Evolutionary conservation across 2,113 vertebrate species (phyloP).

Genomic region (Vulpes vulpes): DNA sequence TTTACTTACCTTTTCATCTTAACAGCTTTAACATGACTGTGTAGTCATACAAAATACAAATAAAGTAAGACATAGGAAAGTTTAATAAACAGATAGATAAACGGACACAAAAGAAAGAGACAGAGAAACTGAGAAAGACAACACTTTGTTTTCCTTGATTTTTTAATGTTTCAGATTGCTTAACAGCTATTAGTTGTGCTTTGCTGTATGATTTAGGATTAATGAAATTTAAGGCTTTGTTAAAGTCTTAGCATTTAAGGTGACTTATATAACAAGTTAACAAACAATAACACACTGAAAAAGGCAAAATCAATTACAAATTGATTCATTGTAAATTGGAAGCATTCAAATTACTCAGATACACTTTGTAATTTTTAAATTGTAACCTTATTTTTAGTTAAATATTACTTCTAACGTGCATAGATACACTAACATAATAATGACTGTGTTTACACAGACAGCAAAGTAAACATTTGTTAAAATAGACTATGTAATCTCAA

Average conservation of each 20-base stretch:
- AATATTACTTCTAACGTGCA: constrained; percentile 69
- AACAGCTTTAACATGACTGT: constrained; percentile 73
- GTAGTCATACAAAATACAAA: constrained; percentile 76
- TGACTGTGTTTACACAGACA: constrained; percentile 72
- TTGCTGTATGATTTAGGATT: constrained; percentile 59
- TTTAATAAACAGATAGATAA: constrained; percentile 72
- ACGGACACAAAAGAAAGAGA: constrained; percentile 83
- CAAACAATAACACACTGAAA: constrained; percentile 59
- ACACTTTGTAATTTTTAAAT: constrained; percentile 72
- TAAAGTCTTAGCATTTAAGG: constrained; percentile 70
- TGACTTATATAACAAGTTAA: constrained; percentile 73
- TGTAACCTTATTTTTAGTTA: constrained; percentile 63
- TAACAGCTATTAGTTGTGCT: constrained; percentile 77
- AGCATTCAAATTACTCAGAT: constrained; percentile 68
- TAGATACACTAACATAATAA: constrained; percentile 71
- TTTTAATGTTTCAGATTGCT: constrained; percentile 79
- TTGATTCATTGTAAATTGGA: constrained; percentile 59
- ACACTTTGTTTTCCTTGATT: constrained; percentile 81
- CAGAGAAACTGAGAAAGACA: constrained; percentile 85
- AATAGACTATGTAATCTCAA: constrained; percentile 43
- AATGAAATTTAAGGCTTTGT: constrained; percentile 69
- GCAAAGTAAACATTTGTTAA: constrained; percentile 70
- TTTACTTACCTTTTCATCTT: constrained; percentile 79
- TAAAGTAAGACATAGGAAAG: constrained; percentile 71
- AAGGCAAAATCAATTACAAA: constrained; percentile 75